phyloP scores from a whole-genome alignment of 2,797 vertebrate genomes.

The Podargus strigoides region DNA sequence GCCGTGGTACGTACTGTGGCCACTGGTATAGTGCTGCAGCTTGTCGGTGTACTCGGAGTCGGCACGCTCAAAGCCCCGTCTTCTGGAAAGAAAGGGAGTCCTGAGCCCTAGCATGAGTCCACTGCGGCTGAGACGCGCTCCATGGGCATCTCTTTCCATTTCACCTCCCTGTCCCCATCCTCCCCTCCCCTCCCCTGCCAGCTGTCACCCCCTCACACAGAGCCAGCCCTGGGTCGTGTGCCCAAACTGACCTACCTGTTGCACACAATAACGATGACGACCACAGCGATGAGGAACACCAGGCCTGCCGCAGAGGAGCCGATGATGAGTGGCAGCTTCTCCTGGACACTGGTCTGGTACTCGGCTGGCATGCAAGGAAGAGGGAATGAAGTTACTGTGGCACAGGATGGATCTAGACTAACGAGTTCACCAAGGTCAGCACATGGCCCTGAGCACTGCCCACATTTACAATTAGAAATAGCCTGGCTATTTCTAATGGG shows the following conservation, averaged over 20 bases:
- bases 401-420: neutral
- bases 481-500: neutral
- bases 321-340: slow-evolving; percentile 96
- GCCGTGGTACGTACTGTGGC: slow-evolving; percentile 88
- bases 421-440: neutral
- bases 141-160: neutral
- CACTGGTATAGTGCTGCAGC: slow-evolving; percentile 95
- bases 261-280: slow-evolving; percentile 93
- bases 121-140: neutral
- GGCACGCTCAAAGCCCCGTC: slow-evolving; percentile 86
- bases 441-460: neutral
- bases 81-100: slow-evolving; percentile 80
- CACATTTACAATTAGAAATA: fast-evolving
- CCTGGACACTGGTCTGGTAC: slow-evolving; percentile 96
- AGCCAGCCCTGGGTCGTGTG: fast-evolving
- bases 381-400: neutral
- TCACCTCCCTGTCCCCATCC: no score
- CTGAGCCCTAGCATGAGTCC: slow-evolving; percentile 32
- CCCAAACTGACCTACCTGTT: slow-evolving; percentile 82
- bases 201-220: fast-evolving
- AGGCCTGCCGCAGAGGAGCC: slow-evolving; percentile 92
- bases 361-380: slow-evolving; percentile 75
- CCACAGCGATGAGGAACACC: slow-evolving; percentile 94
- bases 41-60: slow-evolving; percentile 97
- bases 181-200: neutral